Base-by-base conservation (phyloP, 1,140 invertebrate genomes). In the Popillia japonica region DNA sequence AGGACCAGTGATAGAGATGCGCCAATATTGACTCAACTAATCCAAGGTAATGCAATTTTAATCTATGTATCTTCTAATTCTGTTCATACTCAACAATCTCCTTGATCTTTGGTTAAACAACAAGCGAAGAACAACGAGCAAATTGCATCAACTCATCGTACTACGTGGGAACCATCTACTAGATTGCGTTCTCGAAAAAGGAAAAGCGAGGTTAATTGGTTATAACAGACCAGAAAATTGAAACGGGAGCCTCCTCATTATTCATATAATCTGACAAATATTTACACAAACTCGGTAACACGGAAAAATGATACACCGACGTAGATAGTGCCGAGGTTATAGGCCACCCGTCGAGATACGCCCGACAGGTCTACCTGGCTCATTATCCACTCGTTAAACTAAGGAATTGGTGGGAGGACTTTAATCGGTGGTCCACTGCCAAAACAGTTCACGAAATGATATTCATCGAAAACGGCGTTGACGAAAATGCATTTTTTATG, bases 211-310 rank as follows among this genome's bases (percentile, higher is more conserved):
- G 72, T 74, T 81, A 81, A 81, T 79, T 79, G 80, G 61, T 17
- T 40, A 40, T 77, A 82, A 79, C 78, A 78, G 77, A 40, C 75
- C 80, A 76, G 78, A 81, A 82, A 83, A 80, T 82, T 75, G 78
- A 82, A 83, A 83, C 82, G 78, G 82, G 78, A 83, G 82, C 82
- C 74, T 59, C 10, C 72, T 82, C 82, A 82, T 83, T 81, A 83
- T 81, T 82, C 81, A 82, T 80, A 81, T 78, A 78, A 80, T 78
- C 77, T 75, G 77, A 78, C 79, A 83, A 83, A 82, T 82, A 81
- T 81, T 81, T 81, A 80, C 81, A 78, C 80, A 82, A 82, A 82
- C 77, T 73, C 78, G 75, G 73, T 77, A 75, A 77, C 76, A 74
- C 76, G 76, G 76, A 78, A 75, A 74, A 78, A 78, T 78, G 68